Conservation (phyloP, 2,113 vertebrate genomes). For the Verasper variegatus region DNA sequence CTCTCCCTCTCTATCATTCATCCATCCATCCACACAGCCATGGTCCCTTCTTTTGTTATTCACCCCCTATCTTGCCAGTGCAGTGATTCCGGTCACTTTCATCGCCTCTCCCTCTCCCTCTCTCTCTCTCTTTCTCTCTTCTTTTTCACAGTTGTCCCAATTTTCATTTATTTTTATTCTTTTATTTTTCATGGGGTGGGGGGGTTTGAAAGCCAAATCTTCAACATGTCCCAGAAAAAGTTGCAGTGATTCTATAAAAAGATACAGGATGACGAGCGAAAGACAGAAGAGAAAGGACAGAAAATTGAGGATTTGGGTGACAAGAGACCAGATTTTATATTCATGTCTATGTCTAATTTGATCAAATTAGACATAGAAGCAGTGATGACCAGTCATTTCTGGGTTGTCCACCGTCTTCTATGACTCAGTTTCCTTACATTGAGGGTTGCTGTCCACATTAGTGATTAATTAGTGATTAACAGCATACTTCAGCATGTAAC, state of each 20-base stretch:
- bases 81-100: slow-evolving; percentile 62
- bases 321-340: neutral
- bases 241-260: slow-evolving; percentile 10
- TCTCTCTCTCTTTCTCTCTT: neutral
- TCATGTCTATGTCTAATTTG: too few relatives aligned
- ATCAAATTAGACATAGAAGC: too few relatives aligned
- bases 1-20: slow-evolving; percentile 50
- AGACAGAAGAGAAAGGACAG: neutral
- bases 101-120: neutral
- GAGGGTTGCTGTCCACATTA: too few relatives aligned
- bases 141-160: slow-evolving; percentile 17
- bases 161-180: slow-evolving; percentile 5
- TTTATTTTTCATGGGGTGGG: neutral
- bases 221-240: slow-evolving; percentile 36
- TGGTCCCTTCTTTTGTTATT: slow-evolving; percentile 58
- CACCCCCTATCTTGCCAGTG: slow-evolving; percentile 59
- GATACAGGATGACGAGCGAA: neutral
- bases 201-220: slow-evolving; percentile 33
- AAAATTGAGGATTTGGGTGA: slow-evolving; percentile 18
- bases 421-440: too few relatives aligned
- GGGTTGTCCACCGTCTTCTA: too few relatives aligned
- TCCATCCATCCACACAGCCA: slow-evolving; percentile 52
- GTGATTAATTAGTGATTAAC: too few relatives aligned
- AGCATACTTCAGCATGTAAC: too few relatives aligned
- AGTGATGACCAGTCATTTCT: too few relatives aligned